Conservation (phyloP, 2,797 vertebrate genomes). For the Macropodus opercularis region DNA sequence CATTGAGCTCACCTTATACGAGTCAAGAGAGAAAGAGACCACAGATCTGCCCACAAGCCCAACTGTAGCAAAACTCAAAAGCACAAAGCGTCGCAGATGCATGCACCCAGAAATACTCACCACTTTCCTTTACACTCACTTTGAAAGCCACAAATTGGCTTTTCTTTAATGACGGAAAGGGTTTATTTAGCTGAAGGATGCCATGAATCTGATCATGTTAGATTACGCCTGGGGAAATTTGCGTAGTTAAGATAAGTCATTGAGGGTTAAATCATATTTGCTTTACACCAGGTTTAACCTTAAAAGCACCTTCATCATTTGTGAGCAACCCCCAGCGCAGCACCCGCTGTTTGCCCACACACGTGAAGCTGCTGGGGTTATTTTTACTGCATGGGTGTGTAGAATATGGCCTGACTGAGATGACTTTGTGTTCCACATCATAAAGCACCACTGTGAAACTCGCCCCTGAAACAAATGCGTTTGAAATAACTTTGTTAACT, state of each 20-base stretch:
- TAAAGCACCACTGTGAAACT: not conserved
- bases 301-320: not conserved
- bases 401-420: not conserved
- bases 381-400: not conserved
- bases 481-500: not conserved
- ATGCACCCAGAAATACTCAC: not conserved
- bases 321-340: not conserved
- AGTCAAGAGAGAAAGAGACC: conserved; percentile 20
- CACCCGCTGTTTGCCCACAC: too few relatives aligned
- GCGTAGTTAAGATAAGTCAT: not conserved
- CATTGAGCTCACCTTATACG: conserved; percentile 26
- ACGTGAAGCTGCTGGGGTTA: not conserved
- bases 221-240: not conserved
- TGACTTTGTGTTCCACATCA: not conserved
- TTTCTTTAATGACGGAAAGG: not conserved
- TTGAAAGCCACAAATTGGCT: conserved; percentile 28
- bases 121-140: conserved; percentile 25
- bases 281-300: not conserved
- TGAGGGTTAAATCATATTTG: not conserved
- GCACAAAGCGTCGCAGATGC: conserved; percentile 7
- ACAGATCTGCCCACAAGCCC: conserved; percentile 33
- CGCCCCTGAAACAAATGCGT: not conserved
- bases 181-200: not conserved
- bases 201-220: not conserved
- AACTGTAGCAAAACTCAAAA: conserved; percentile 7